Percentiles rank a stretch among this genome's conserved stretches.
Conservation (phyloP, 2,797 vertebrate genomes). For the Enteromius radiatus region DNA sequence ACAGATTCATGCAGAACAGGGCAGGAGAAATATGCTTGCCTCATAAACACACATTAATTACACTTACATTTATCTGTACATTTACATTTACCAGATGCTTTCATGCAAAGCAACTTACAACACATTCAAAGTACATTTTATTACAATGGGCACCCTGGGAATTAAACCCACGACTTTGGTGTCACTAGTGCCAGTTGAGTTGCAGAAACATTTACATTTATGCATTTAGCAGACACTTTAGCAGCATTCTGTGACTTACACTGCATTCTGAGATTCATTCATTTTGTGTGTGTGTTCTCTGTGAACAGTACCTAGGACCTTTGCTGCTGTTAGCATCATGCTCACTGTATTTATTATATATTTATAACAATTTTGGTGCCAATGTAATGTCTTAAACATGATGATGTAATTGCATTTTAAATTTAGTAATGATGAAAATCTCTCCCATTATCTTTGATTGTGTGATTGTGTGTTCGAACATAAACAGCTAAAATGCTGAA, state of each 20-base stretch:
- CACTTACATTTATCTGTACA: neutral
- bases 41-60: slow-evolving; percentile 6
- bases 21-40: slow-evolving; percentile 2
- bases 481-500: neutral
- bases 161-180: neutral
- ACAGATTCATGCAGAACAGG: neutral
- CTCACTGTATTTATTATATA: neutral
- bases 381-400: neutral
- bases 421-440: neutral
- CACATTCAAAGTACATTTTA: neutral
- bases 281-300: neutral
- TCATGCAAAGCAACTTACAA: neutral
- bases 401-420: neutral
- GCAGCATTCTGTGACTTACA: neutral
- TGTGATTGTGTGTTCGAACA: neutral
- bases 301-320: neutral
- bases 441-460: neutral
- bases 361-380: neutral
- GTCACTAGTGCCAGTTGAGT: neutral
- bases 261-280: neutral
- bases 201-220: neutral
- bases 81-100: slow-evolving; percentile 1
- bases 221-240: neutral
- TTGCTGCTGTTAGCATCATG: neutral
- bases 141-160: neutral